A percentile compares a stretch with the other conserved stretches of the same genome.
Conservation (phyloP, 1,140 invertebrate genomes). For the Palaemon carinicauda region DNA sequence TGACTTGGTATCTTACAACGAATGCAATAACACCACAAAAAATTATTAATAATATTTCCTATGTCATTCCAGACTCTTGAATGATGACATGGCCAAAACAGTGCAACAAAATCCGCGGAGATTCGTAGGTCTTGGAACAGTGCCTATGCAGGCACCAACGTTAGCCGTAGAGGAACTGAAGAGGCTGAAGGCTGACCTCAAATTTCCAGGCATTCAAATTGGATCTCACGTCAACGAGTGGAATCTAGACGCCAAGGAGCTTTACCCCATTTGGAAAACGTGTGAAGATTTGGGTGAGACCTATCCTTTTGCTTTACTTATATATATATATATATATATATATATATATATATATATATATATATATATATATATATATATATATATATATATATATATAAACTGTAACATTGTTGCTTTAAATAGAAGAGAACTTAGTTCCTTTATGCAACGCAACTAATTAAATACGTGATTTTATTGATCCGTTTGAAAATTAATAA, state of each 20-base stretch:
- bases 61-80: slow-evolving; percentile 65
- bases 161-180: slow-evolving; percentile 70
- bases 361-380: no score
- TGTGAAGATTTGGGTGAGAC: slow-evolving; percentile 55
- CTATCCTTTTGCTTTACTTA: background rate
- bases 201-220: slow-evolving; percentile 70
- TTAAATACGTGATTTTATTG: no score
- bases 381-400: no score
- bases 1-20: no score
- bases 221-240: slow-evolving; percentile 73
- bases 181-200: slow-evolving; percentile 68
- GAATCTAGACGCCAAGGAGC: slow-evolving; percentile 70
- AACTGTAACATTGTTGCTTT: no score
- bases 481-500: no score
- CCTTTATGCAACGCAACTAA: no score
- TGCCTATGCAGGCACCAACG: slow-evolving; percentile 71
- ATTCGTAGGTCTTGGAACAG: slow-evolving; percentile 71
- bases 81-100: slow-evolving; percentile 69
- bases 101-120: slow-evolving; percentile 66
- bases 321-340: no score
- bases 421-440: no score
- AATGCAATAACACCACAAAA: no score
- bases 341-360: no score
- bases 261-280: slow-evolving; percentile 71
- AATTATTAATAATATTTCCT: no score